Percentiles rank a stretch among this genome's conserved stretches.
Evolutionary conservation across 1,140 invertebrate species (phyloP).

Genomic region (Pogonognathellus flavescens): DNA sequence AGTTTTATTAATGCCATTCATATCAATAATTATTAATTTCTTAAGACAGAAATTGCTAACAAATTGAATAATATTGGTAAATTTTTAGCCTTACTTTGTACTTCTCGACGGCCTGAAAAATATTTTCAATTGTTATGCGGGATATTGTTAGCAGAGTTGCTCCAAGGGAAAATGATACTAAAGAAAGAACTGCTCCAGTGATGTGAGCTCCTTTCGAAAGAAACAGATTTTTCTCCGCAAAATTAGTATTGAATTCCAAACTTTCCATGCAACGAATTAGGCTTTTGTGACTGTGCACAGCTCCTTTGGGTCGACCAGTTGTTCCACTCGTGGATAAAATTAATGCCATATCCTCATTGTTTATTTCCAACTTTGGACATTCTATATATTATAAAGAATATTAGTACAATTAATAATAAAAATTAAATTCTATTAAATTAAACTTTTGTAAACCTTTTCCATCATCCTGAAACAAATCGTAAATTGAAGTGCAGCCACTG

Average conservation of each 20-base stretch:
- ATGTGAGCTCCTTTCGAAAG: slow-evolving; percentile 26
- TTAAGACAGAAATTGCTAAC: no score
- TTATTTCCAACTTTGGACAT: slow-evolving; percentile 47
- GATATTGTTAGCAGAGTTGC: neutral
- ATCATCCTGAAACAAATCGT: slow-evolving; percentile 55
- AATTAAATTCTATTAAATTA: neutral
- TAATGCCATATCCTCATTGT: slow-evolving; percentile 35
- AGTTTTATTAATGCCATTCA: no score
- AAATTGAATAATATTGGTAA: neutral
- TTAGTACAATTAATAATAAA: neutral
- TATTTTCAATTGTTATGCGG: neutral
- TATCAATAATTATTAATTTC: no score
- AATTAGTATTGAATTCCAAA: neutral
- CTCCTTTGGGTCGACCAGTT: slow-evolving; percentile 62
- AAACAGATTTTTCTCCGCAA: neutral
- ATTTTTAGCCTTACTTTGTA: slow-evolving; percentile 10
- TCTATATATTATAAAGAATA: slow-evolving; percentile 1
- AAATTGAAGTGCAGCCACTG: slow-evolving; percentile 51
- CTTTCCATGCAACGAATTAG: neutral
- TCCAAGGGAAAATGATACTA: neutral
- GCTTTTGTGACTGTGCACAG: slow-evolving; percentile 46
- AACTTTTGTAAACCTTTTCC: slow-evolving; percentile 23
- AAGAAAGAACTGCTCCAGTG: neutral
- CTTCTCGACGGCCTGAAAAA: neutral
- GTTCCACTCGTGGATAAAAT: slow-evolving; percentile 62